A percentile compares a stretch with the other conserved stretches of the same genome.
Evolutionary conservation across 2,113 vertebrate species (phyloP).

Genomic region (Stigmatopora argus): DNA sequence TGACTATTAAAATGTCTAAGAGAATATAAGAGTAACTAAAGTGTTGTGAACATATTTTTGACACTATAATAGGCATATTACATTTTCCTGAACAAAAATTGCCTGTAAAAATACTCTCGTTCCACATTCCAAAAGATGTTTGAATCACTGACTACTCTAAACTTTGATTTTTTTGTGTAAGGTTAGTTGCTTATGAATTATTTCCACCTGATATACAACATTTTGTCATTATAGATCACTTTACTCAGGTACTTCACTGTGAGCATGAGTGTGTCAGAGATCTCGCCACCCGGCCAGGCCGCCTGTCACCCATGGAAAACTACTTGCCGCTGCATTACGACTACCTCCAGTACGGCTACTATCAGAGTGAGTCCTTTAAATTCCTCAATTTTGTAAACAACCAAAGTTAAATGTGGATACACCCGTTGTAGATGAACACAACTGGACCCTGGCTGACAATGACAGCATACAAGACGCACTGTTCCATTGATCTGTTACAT

Average conservation of each 20-base stretch:
- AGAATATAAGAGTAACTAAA: too few species aligned
- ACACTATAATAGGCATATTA: too few species aligned
- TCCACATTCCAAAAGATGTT: too few species aligned
- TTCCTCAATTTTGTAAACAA: background rate
- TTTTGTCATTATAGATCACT: slow-evolving; percentile 78
- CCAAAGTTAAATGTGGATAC: background rate
- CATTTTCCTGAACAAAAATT: too few species aligned
- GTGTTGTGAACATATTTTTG: too few species aligned
- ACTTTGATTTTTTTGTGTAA: background rate
- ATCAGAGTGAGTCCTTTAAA: slow-evolving; percentile 72
- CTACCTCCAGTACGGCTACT: slow-evolving; percentile 94
- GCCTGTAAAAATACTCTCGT: too few species aligned
- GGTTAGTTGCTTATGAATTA: background rate
- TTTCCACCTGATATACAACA: background rate
- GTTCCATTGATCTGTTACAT: too few species aligned
- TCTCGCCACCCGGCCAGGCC: slow-evolving; percentile 84
- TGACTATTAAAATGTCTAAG: background rate
- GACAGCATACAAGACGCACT: too few species aligned
- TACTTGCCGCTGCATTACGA: slow-evolving; percentile 93
- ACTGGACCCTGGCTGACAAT: background rate
- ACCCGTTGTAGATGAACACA: background rate
- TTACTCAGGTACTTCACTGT: slow-evolving; percentile 87
- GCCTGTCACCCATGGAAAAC: slow-evolving; percentile 89
- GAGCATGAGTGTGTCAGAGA: slow-evolving; percentile 90
- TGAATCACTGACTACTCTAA: too few species aligned